Base-by-base conservation (phyloP, 2,888 invertebrate genomes). In the Mongoloraphidia duomilia region DNA sequence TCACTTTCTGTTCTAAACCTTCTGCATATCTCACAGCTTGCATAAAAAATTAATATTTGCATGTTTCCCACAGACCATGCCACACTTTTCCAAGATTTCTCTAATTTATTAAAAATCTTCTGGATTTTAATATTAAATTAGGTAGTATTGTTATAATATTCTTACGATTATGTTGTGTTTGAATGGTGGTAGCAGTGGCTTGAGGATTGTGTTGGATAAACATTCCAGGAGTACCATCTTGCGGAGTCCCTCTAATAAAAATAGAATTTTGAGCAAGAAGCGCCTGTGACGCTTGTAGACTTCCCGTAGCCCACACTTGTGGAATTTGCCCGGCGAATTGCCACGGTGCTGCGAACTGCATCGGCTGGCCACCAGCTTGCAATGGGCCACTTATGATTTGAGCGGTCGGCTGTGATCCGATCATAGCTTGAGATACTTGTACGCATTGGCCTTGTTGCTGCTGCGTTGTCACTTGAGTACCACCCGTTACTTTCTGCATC, bases 201-300 rank as follows among this genome's bases (percentile, higher is more conserved):
- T 78, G 79, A 11, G 88, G 86, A 56, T 82, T 83, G 56, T 80
- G 80, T 59, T 84, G 85, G 58, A 91, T 88, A 63, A 87, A 90
- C 85, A 92, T 86, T 35, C 81, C 77, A 1, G 74, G 70, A 1
- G 74, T 71, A 8, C 75, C 77, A 62, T 89, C 89, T 2, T 82
- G 79, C 61, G 87, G 89, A 1, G 83, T 75, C 14, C 87, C 85
- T 39, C 90, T 70, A 55, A 91, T 89, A 64, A 85, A 84, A 59
- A 90, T 88, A 8, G 84, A 85, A 69, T 87, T 88, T 12, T 81
- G 84, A 0, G 83, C 77, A 1, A 85, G 70, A 6, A 86, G 66
- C 0, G 83, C 73, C 36, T 79, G 76, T 0, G 83, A 80, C 57
- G 80, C 86, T 26, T 85, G 63, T 0, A 83, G 81, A 11, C 80